Base-by-base conservation (phyloP, 1,140 invertebrate genomes). In the Acromyrmex charruanus region DNA sequence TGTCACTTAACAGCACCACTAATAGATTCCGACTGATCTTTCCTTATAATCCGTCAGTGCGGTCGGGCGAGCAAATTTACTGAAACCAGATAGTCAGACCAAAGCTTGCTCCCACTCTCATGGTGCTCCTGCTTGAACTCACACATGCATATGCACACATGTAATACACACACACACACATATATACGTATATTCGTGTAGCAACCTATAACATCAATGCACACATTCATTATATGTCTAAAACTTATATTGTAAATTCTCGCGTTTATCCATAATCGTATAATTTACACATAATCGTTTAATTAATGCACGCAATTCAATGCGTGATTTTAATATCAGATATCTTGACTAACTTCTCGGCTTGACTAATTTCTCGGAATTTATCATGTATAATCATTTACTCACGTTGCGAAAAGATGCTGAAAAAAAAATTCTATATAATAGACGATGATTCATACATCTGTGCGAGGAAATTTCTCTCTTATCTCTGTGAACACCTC, bases 71-170 rank as follows among this genome's bases (percentile, higher is more conserved):
- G 88, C 81, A 93, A 93, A 93, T 93, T 92, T 88, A 74, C 86
- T 85, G 90, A 87, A 92, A 91, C 68, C 85, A 92, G 91, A 86
- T 89, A 82, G 85, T 84, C 65, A 81, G 88, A 89, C 89, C 90
- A 92, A 93, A 92, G 90, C 89, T 89, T 74, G 85, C 92, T 94
- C 93, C 94, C 92, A 94, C 93, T 81, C 77, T 89, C 77, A 58
- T 74, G 61, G 12, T 86, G 79, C 84, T 92, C 74, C 92, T 51
- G 85, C 89, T 82, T 85, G 87, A 92, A 86, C 55, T 63, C 72
- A 35, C 49, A 85, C 14, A 28, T 51, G 55, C 44, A 58, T 59
- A 35, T 58, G 59, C 28, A 31, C 12, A 44, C 58, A 69, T 44
- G 53, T 58, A 44, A 31, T 51, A 71, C 21, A 55, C 39, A n/a